These are phyloP conservation scores for Coptotermes formosanus DNA, from an alignment of 1,140 invertebrate species.

Conservation along the genomic window DNA sequence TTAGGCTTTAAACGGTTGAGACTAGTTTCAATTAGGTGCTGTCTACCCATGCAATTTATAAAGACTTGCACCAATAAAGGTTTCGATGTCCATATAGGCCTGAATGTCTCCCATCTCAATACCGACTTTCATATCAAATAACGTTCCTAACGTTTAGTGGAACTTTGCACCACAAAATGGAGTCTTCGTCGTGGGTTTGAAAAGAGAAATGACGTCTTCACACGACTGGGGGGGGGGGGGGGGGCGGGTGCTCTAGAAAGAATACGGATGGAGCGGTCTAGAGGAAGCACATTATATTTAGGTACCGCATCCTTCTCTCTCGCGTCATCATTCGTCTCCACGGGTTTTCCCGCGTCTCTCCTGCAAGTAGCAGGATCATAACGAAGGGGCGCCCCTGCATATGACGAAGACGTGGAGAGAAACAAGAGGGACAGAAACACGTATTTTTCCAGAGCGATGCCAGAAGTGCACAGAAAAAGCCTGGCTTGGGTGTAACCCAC, in stretches of 20 bases:
- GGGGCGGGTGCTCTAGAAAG: neutral
- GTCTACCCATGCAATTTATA: too few species aligned
- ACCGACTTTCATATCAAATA: too few species aligned
- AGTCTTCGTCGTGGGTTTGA: neutral
- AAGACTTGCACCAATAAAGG: too few species aligned
- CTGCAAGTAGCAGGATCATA: neutral
- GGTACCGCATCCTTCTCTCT: neutral
- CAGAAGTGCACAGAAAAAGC: neutral
- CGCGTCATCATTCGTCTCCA: neutral
- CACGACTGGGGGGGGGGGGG: neutral
- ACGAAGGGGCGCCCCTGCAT: neutral
- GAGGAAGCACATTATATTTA: neutral
- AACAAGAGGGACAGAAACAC: neutral
- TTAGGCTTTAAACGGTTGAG: too few species aligned
- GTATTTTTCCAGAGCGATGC: conserved; percentile 3
- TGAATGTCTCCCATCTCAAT: too few species aligned
- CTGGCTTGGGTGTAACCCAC: neutral
- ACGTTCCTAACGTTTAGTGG: too few species aligned
- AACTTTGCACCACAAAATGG: neutral
- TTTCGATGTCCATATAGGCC: too few species aligned
- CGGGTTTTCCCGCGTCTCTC: neutral
- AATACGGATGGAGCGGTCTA: neutral
- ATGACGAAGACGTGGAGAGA: neutral
- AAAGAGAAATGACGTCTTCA: neutral
- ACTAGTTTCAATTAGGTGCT: too few species aligned